Conservation (phyloP, 2,888 invertebrate species). For the Melinaea marsaeus region DNA sequence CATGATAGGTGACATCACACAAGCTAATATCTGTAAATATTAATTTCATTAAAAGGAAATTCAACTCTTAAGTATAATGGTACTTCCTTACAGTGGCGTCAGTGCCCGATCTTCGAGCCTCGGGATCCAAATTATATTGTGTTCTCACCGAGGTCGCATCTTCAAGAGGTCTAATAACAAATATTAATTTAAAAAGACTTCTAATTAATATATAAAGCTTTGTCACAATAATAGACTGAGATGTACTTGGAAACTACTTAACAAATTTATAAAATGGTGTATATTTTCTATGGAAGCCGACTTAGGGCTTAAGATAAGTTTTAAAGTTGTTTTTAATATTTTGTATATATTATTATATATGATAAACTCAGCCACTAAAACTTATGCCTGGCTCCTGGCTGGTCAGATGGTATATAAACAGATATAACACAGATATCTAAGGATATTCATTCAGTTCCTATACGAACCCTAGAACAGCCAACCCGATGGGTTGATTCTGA, state of each 20-base stretch:
- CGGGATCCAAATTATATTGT: conserved; percentile 58
- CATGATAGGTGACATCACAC: conserved; percentile 78
- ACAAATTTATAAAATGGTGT: too few relatives aligned
- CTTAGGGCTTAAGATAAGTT: too few relatives aligned
- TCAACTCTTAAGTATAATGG: neutral
- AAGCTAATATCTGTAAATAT: conserved; percentile 50
- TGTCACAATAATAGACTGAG: neutral
- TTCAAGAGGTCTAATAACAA: conserved; percentile 51
- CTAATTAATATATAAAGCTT: conserved; percentile 1
- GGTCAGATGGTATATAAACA: too few relatives aligned
- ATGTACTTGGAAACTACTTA: too few relatives aligned
- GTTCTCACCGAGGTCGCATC: conserved; percentile 51
- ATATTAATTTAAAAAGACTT: neutral
- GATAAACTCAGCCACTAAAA: too few relatives aligned
- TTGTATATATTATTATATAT: too few relatives aligned
- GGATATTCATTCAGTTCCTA: too few relatives aligned
- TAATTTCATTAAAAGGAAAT: neutral
- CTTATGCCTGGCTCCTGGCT: too few relatives aligned
- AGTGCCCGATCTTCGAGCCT: conserved; percentile 50
- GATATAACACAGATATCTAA: too few relatives aligned
- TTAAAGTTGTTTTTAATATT: too few relatives aligned
- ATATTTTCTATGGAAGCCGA: too few relatives aligned
- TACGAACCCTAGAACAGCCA: conserved; percentile 66
- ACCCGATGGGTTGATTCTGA: conserved; percentile 67
- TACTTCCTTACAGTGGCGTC: conserved; percentile 55